Evolutionary conservation across 1,140 invertebrate genomes (phyloP).

Genomic region (Coenobita brevimanus): DNA sequence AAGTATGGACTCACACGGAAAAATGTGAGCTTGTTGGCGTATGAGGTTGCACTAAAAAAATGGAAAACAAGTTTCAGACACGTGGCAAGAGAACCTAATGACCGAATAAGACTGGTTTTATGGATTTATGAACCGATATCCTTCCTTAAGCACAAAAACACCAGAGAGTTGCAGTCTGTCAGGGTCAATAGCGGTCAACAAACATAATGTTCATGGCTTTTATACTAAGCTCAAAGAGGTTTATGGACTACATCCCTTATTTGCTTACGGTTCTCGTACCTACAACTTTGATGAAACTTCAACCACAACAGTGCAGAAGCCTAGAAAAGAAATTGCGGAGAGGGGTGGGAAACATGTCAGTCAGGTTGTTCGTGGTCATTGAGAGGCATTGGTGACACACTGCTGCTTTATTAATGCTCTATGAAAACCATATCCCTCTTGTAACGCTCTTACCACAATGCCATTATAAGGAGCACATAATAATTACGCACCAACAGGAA

Average conservation of each 20-base stretch:
- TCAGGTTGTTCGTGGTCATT: too few species aligned
- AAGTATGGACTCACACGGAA: neutral
- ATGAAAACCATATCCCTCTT: conserved; percentile 62
- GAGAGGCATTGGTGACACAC: too few species aligned
- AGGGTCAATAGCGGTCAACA: conserved; percentile 21
- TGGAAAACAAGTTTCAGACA: too few species aligned
- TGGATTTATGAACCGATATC: too few species aligned
- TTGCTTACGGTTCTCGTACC: neutral
- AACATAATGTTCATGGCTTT: conserved; percentile 17
- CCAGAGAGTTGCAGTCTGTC: conserved; percentile 36
- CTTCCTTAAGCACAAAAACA: conserved; percentile 18
- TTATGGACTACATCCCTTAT: neutral
- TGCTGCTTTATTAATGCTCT: conserved; percentile 46
- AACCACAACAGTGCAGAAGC: conserved; percentile 21
- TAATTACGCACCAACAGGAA: conserved; percentile 72
- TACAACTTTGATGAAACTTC: conserved; percentile 40
- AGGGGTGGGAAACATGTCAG: neutral
- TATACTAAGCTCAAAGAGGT: conserved; percentile 23
- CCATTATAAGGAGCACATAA: conserved; percentile 70
- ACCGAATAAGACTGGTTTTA: too few species aligned
- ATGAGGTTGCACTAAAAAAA: too few species aligned
- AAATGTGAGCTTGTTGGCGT: neutral
- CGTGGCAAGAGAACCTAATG: too few species aligned
- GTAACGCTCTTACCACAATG: conserved; percentile 65
- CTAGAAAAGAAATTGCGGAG: conserved; percentile 41